A percentile compares a stretch with the other conserved stretches of the same genome.
phyloP scores from a whole-genome alignment of 2,888 invertebrate species.

The Meandrusa payeni region DNA sequence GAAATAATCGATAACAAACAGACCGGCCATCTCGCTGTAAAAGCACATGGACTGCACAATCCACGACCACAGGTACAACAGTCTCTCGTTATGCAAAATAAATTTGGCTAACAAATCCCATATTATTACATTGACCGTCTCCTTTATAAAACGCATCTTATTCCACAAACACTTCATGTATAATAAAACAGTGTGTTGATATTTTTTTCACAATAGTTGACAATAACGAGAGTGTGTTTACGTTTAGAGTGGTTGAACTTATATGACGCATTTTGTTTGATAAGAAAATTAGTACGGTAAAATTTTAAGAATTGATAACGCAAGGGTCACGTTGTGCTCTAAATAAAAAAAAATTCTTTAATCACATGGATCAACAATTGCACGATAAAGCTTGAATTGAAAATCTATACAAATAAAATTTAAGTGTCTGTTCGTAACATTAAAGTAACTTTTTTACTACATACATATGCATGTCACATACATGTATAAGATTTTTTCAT shows the following conservation, averaged over 20 bases:
- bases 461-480: too few species aligned
- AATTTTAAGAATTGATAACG: background rate
- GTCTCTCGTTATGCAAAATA: conserved; percentile 4
- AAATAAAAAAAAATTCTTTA: conserved; percentile 10
- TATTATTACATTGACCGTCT: conserved; percentile 14
- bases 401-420: too few species aligned
- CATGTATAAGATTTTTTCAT: too few species aligned
- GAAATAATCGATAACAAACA: too few species aligned
- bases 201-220: background rate
- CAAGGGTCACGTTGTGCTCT: conserved; percentile 10
- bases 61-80: conserved; percentile 22
- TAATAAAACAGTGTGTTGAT: too few species aligned
- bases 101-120: conserved; percentile 21
- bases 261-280: conserved; percentile 5
- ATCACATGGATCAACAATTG: too few species aligned
- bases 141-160: conserved; percentile 14
- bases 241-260: conserved; percentile 11
- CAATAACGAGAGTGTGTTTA: conserved; percentile 7
- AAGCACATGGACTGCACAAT: conserved; percentile 21
- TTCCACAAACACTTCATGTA: background rate
- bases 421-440: too few species aligned
- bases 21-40: background rate
- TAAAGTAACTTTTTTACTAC: too few species aligned
- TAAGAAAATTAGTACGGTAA: conserved; percentile 9
- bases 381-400: too few species aligned